Percentiles rank a stretch among this genome's conserved stretches.
These are phyloP conservation scores for Lophotis ruficrista DNA, from an alignment of 2,113 vertebrate species.

Conservation along the genomic window DNA sequence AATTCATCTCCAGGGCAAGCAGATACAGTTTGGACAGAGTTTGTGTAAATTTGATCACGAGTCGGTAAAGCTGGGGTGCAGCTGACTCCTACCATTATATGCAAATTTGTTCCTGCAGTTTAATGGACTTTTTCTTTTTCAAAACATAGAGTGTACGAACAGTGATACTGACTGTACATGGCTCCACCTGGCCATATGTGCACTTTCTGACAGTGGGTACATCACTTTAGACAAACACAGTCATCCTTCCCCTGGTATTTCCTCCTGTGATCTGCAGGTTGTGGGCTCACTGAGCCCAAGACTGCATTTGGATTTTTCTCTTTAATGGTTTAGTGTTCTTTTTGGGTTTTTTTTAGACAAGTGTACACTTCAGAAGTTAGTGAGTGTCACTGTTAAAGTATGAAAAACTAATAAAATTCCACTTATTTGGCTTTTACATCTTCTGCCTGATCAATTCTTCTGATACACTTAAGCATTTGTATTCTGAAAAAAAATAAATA, in stretches of 20 bases:
- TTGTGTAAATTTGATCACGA: neutral
- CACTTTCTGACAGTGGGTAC: neutral
- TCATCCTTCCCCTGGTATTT: neutral
- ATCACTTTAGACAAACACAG: neutral
- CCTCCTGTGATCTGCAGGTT: neutral
- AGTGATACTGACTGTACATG: neutral
- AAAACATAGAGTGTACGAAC: neutral
- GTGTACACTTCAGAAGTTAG: neutral
- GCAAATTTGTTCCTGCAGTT: neutral
- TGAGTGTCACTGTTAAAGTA: neutral
- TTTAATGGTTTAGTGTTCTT: neutral
- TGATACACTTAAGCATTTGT: neutral
- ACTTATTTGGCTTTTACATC: neutral
- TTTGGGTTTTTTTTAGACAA: neutral
- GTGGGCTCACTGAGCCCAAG: neutral
- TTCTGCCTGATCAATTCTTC: neutral
- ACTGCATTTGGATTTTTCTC: neutral
- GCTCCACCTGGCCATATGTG: neutral
- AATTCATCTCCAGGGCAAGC: neutral
- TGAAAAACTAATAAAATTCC: neutral
- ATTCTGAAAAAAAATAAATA: neutral
- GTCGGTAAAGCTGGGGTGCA: neutral
- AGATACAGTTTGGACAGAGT: neutral
- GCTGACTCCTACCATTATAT: neutral
- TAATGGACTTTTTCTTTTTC: neutral